Conservation (phyloP, 2,888 invertebrate species). For the Phortica okadai region DNA sequence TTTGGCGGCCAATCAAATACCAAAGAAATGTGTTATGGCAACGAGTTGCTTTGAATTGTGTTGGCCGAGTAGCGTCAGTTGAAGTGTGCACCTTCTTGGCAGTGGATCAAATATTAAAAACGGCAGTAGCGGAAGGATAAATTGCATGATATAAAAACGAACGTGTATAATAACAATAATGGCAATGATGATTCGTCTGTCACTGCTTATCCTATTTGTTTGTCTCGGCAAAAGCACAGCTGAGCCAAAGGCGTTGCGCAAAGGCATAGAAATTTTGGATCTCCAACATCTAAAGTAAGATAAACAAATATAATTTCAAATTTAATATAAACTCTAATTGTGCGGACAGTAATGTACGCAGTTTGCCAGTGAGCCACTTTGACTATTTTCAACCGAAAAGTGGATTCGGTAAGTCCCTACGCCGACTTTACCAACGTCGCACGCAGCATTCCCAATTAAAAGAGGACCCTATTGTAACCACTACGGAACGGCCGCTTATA, state of each 20-base stretch:
- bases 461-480: constrained; percentile 35
- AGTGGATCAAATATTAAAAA: constrained; percentile 42
- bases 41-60: constrained; percentile 11
- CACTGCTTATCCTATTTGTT: constrained; percentile 44
- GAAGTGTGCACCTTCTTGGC: constrained; percentile 12
- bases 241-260: background rate
- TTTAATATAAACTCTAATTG: background rate
- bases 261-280: background rate
- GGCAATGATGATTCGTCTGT: constrained; percentile 46
- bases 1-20: background rate
- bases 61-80: constrained; percentile 14
- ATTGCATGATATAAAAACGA: background rate
- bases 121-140: constrained; percentile 34
- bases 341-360: no score
- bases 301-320: background rate
- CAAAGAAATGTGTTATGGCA: background rate
- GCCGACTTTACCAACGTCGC: background rate
- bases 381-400: no score
- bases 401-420: background rate
- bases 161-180: background rate
- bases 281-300: background rate
- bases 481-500: constrained; percentile 59
- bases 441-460: constrained; percentile 33
- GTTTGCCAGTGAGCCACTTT: no score
- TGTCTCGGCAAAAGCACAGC: constrained; percentile 14